Evolutionary conservation across 2,888 invertebrate species (phyloP).

Genomic region (Ganaspis brasiliensis): DNA sequence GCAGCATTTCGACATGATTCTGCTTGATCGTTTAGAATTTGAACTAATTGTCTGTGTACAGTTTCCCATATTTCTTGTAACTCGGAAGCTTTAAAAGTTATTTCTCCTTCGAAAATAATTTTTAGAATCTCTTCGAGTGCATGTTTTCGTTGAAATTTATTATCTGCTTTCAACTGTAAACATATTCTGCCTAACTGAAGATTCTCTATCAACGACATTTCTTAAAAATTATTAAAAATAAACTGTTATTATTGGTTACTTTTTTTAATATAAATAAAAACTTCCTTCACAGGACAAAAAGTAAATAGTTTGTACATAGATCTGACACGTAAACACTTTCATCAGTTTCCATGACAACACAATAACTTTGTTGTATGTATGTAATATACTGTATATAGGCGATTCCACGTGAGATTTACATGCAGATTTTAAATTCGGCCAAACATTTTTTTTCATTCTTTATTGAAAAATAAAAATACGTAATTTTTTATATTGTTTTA

Average conservation of each 20-base stretch:
- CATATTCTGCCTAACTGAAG: slow-evolving; percentile 59
- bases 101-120: slow-evolving; percentile 78
- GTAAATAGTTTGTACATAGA: not conserved
- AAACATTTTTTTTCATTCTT: too few species aligned
- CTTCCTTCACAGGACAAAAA: not conserved
- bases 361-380: not conserved
- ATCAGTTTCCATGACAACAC: not conserved
- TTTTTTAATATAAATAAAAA: not conserved
- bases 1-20: slow-evolving; percentile 85
- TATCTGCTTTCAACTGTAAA: slow-evolving; percentile 82
- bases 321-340: not conserved
- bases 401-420: too few species aligned
- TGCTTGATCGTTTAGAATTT: slow-evolving; percentile 82
- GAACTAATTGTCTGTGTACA: slow-evolving; percentile 80
- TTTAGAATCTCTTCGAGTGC: slow-evolving; percentile 83
- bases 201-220: slow-evolving; percentile 61
- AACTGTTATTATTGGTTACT: not conserved
- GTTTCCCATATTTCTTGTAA: slow-evolving; percentile 80
- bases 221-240: not conserved
- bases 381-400: too few species aligned
- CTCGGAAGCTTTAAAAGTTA: slow-evolving; percentile 73
- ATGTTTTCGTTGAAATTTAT: slow-evolving; percentile 83
- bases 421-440: too few species aligned
- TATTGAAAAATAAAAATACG: too few species aligned
- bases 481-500: too few species aligned